Evolutionary conservation across 2,888 invertebrate species (phyloP), one percentile per base, ranked within the genome.

Genomic region (Latrodectus hesperus): DNA sequence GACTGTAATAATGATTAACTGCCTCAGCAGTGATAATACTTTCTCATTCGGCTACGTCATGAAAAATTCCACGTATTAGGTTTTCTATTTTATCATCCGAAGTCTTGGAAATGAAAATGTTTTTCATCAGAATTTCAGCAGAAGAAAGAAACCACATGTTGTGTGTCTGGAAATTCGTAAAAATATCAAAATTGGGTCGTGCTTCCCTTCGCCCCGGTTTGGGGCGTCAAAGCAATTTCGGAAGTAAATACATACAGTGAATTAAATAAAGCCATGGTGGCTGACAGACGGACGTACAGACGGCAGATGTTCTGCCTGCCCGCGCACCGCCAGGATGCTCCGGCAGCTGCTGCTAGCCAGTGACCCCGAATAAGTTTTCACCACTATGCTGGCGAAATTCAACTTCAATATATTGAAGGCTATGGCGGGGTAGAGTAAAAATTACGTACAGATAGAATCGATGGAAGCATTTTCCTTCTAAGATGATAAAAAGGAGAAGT

Each of bases 291-390:
- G 67, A 26, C 26, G 12, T 38, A 38, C 49, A 51, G 71, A 38
- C 49, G 49, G 78, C 84, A 78, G 84, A 78, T 78, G 84, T 73
- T 68, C n/a, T 14, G 51, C 70, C 64, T 8, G 74, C 22, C 55
- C 22, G 68, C 60, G 22, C 49, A 11, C 16, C 49, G 67, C 64
- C 75, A 17, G 67, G 22, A 38, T 68, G 55, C 52, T 38, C 82
- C 83, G 78, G 73, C 73, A 84, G 78, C 77, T 65, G 84, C 81
- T 65, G 73, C 71, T 67, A 53, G 51, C 77, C 72, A 52, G 78
- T 78, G 78, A 78, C 84, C 84, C 67, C 67, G 67, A 52, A 26
- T 53, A 68, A 38, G 55, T 17, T 74, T 53, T 53, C 53, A 22
- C 73, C 70, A 68, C 17, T 49, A 53, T 16, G 9, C 67, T 5